These are phyloP conservation scores for Malacosoma neustria DNA, from an alignment of 2,888 invertebrate genomes.

Conservation along the genomic window DNA sequence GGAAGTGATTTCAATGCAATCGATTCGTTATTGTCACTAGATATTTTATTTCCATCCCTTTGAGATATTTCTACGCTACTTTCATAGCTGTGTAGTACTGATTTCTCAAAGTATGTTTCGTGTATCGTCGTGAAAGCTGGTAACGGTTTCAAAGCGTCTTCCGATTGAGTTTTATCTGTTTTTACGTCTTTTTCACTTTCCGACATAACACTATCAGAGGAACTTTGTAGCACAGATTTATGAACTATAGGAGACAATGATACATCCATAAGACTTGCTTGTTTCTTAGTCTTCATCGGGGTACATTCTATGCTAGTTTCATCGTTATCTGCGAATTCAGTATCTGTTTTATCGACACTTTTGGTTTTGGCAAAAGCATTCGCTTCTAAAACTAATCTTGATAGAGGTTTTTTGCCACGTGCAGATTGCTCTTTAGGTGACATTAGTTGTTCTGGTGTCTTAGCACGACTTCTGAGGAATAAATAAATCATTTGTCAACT, in stretches of 20 bases:
- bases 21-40: conserved; percentile 11
- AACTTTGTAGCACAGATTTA: conserved; percentile 53
- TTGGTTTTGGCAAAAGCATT: conserved; percentile 58
- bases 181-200: conserved; percentile 29
- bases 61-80: conserved; percentile 37
- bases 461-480: conserved; percentile 46
- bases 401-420: conserved; percentile 47
- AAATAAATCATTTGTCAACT: neutral
- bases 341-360: conserved; percentile 31
- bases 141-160: conserved; percentile 24
- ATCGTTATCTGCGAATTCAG: conserved; percentile 22
- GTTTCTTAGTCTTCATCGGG: conserved; percentile 47
- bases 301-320: conserved; percentile 45
- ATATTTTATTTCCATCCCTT: conserved; percentile 21
- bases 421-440: conserved; percentile 45
- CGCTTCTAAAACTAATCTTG: conserved; percentile 57
- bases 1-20: conserved; percentile 27
- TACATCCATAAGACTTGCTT: conserved; percentile 45
- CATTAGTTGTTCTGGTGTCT: conserved; percentile 59
- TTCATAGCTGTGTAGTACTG: conserved; percentile 47
- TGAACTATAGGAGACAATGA: conserved; percentile 58
- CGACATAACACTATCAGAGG: conserved; percentile 35
- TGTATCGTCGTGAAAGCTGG: conserved; percentile 43
- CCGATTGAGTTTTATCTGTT: conserved; percentile 21
- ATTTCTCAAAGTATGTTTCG: conserved; percentile 40